Evolutionary conservation across 1,140 invertebrate genomes (phyloP), one percentile per base, ranked within the genome.

Genomic region (Heliconius hewitsoni): DNA sequence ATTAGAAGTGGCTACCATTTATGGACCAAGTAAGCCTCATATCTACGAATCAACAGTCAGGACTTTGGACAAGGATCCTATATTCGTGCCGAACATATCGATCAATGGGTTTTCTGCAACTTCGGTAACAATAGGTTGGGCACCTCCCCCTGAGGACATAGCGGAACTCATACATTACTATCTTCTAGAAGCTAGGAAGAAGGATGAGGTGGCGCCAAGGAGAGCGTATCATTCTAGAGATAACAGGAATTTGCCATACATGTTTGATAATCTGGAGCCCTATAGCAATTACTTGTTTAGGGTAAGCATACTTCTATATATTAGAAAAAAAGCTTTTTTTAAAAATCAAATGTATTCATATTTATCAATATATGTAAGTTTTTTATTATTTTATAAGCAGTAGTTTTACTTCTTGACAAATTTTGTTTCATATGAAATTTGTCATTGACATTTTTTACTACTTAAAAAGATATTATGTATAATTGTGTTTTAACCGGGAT

Each of bases 51-150:
- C 92, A 11, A 95, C 92, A 81, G 95, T 97, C 0, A 95, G 85
- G 42, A 97, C 97, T 0, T 90, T 97, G 18, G 95, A 95, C 16
- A 93, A 95, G 89, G 97, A 98, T 95, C 97, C 97, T 0, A 94
- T 96, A 73, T 98, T 98, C 87, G 95, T 97, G 71, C 97, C 97
- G 9, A 96, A 96, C 86, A 96, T 98, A 39, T 95, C 96, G 42
- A 96, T 97, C 0, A 98, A 97, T 80, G 97, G 97, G 0, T 96
- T 96, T 78, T 97, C 97, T 0, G 95, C 96, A 2, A 96, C 96
- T 34, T 97, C 97, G 0, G 97, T 98, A 46, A 98, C 97, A 1
- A 96, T 98, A 77, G 96, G 96, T 0, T 98, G 97, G 97, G 95
- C 95, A 71, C 92, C 95, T 2, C 97, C 97, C 3, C 95, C 97